Evolutionary conservation across 2,888 invertebrate genomes (phyloP).

Genomic region (Chrysomela aeneicollis): DNA sequence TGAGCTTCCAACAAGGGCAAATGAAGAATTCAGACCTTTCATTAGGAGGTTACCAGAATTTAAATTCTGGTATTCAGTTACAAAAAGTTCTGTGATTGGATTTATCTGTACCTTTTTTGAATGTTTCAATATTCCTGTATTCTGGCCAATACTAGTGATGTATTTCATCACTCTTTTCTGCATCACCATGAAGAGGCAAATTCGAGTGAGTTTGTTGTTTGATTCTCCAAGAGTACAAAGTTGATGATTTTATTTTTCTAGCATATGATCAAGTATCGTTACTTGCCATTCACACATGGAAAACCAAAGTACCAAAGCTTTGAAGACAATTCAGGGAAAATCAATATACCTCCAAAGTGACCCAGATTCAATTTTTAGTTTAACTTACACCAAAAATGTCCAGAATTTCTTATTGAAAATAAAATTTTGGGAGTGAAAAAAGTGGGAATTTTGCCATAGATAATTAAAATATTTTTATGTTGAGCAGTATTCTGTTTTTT

Average conservation of each 20-base stretch:
- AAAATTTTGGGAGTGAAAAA: background rate
- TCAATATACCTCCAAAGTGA: conserved; percentile 51
- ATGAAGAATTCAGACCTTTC: conserved; percentile 98
- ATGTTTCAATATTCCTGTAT: conserved; percentile 98
- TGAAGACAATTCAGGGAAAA: conserved; percentile 57
- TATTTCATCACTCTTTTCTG: conserved; percentile 98
- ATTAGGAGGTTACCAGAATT: conserved; percentile 97
- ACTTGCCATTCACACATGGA: conserved; percentile 97
- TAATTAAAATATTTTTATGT: background rate
- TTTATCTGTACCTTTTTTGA: conserved; percentile 95
- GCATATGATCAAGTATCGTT: conserved; percentile 99
- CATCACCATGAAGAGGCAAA: conserved; percentile 99
- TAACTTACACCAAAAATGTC: background rate
- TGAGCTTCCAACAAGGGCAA: conserved; percentile 91
- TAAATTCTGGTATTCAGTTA: conserved; percentile 98
- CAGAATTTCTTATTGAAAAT: background rate
- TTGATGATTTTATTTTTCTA: conserved; percentile 63
- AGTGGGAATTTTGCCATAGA: background rate
- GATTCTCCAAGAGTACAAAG: background rate
- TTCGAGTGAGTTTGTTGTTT: conserved; percentile 76
- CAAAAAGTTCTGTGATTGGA: conserved; percentile 91
- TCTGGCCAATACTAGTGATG: conserved; percentile 99
- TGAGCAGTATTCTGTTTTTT: background rate
- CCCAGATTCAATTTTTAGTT: conserved; percentile 23
- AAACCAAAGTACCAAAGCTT: conserved; percentile 92